Base-by-base conservation (phyloP, 2,888 invertebrate genomes). In the Pinctada fucata region DNA sequence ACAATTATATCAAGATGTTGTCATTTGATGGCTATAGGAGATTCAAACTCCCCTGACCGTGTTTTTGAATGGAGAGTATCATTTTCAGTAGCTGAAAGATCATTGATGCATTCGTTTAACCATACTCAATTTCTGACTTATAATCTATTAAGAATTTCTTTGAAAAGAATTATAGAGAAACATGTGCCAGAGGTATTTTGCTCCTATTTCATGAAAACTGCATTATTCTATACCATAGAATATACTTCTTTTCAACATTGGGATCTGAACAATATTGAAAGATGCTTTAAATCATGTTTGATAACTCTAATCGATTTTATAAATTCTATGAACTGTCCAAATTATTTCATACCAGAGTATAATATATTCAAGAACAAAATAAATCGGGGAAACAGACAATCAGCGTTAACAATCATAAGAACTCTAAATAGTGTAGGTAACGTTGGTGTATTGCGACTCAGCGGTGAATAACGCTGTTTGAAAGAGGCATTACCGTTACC, bases 121-220 rank as follows among this genome's bases (percentile, higher is more conserved):
- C 72, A 81, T 66, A 71, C 74, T 3, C 81, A 81, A 66, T 70
- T 72, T 63, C 58, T 75, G 64, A 51, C 68, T 10, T 81, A 81
- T 63, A 70, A 65, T 50, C 45, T 81, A 48, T 67, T 78, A 31
- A 81, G 78, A 71, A 72, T 78, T 72, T 50, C 76, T 47, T 49
- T 81, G 10, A 81, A 81, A 70, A 75, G 75, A 16, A 51, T 31
- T 49, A 13, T 72, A 13, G n/a, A 45, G 8, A 47, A 47, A 48
- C 64, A 52, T 0, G 70, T 68, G n/a, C 58, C 72, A 58, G 74
- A 79, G 45, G 65, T 76, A 64, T 63, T 81, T 58, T 81, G 79
- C 48, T 79, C 79, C 4, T 81, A 81, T 75, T 79, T 75, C 3
- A 74, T 81, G 72, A 81, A 81, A 75, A 81, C 77, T 10, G 4